Conservation (phyloP, 2,888 invertebrate species). For the Galeruca laticollis region DNA sequence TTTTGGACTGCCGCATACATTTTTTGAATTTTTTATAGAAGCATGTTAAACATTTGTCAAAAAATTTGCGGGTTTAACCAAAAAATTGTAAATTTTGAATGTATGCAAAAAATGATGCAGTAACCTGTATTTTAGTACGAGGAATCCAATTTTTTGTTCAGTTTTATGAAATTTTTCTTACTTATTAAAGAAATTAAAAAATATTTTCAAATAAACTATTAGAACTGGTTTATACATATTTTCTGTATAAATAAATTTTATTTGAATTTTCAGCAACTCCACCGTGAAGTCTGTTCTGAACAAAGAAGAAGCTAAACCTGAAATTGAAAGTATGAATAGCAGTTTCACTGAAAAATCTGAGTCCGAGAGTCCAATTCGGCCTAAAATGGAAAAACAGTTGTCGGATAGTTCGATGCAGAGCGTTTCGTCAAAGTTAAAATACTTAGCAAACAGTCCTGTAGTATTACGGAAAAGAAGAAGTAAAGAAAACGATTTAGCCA, state of each 20-base stretch:
- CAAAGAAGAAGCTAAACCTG: slow-evolving; percentile 59
- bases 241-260: no score
- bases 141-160: background rate
- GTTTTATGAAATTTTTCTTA: background rate
- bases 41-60: no score
- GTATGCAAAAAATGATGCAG: no score
- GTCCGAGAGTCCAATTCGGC: slow-evolving; percentile 55
- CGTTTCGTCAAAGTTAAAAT: slow-evolving; percentile 71
- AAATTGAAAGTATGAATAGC: slow-evolving; percentile 60
- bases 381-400: slow-evolving; percentile 76
- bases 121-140: no score
- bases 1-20: no score
- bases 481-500: slow-evolving; percentile 71
- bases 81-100: no score
- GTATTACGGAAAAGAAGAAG: slow-evolving; percentile 72
- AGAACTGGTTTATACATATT: background rate
- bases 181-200: no score
- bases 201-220: no score
- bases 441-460: slow-evolving; percentile 75
- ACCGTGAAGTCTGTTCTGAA: slow-evolving; percentile 50
- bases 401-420: slow-evolving; percentile 71
- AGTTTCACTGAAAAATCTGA: slow-evolving; percentile 51
- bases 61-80: no score
- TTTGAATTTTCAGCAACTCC: slow-evolving; percentile 2
- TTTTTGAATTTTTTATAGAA: no score